These are phyloP conservation scores for Xiphydria camelus DNA, from an alignment of 2,888 invertebrate genomes.

Conservation along the genomic window DNA sequence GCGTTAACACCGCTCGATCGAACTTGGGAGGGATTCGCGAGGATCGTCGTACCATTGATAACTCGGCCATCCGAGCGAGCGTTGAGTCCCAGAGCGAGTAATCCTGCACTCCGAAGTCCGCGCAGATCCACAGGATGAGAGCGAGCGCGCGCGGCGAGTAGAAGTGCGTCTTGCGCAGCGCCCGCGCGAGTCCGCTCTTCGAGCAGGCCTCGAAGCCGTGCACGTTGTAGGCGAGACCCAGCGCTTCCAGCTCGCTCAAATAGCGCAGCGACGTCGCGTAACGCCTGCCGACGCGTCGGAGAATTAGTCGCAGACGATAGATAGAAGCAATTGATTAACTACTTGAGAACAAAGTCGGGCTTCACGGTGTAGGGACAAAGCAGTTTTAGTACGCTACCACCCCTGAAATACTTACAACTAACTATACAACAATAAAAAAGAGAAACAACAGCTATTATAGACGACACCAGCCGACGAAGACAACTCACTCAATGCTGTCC, in stretches of 20 bases:
- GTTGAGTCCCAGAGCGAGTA: slow-evolving; percentile 35
- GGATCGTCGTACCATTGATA: slow-evolving; percentile 41
- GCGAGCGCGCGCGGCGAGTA: slow-evolving; percentile 34
- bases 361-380: no score
- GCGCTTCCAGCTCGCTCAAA: slow-evolving; percentile 46
- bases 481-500: slow-evolving; percentile 34
- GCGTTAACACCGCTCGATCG: no score
- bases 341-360: no score
- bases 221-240: slow-evolving; percentile 48
- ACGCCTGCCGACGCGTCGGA: slow-evolving; percentile 30
- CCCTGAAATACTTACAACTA: no score
- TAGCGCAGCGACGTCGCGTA: slow-evolving; percentile 48
- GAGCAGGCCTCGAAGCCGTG: slow-evolving; percentile 40
- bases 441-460: no score
- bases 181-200: slow-evolving; percentile 39
- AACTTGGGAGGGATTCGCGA: no score
- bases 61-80: slow-evolving; percentile 38
- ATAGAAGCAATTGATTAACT: no score
- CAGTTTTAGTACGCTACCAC: slow-evolving; percentile 35
- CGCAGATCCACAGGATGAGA: slow-evolving; percentile 40
- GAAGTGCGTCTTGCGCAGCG: slow-evolving; percentile 35
- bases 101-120: slow-evolving; percentile 43
- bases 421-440: no score
- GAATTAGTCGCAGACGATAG: background rate
- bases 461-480: no score